Evolutionary conservation across 2,888 invertebrate genomes (phyloP), one percentile per base, ranked within the genome.

Genomic region (Phania funesta): DNA sequence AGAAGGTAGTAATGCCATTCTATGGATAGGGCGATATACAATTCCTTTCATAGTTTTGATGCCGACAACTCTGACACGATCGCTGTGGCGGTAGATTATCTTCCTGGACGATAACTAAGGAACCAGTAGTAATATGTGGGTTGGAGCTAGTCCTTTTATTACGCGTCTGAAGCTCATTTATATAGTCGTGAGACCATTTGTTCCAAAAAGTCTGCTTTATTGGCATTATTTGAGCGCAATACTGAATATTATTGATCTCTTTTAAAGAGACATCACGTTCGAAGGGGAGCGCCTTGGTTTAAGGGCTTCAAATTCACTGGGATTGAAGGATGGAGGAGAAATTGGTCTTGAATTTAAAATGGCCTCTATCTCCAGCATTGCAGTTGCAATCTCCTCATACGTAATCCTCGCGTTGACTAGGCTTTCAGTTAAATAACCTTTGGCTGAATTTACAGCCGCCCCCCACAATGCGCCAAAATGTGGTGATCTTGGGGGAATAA

Each of bases 271-370:
- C n/a, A n/a, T n/a, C n/a, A n/a, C n/a, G n/a, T n/a, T n/a, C n/a
- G n/a, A n/a, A n/a, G n/a, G n/a, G n/a, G n/a, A n/a, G n/a, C n/a
- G n/a, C n/a, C n/a, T n/a, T n/a, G n/a, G n/a, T n/a, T n/a, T n/a
- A n/a, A n/a, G n/a, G n/a, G n/a, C n/a, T n/a, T n/a, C n/a, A n/a
- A n/a, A n/a, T n/a, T n/a, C n/a, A n/a, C n/a, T n/a, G n/a, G n/a
- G n/a, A n/a, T n/a, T 29, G 7, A 29, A 7, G 29, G 78, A 64
- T 3, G 78, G 20, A 16, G 84, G 52, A 1, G 73, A 64, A 13
- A 84, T 65, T 4, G 81, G 83, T 16, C 80, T 50, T 2, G 79
- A 80, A 46, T 83, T 84, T 38, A 84, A 56, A 1, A 84, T 56
- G 9, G 80, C 83, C 62, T 84, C 81, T 38, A 84, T 35, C 35